A percentile compares a stretch with the other conserved stretches of the same genome.
These are phyloP conservation scores for Galbula dea DNA, from an alignment of 2,113 vertebrate genomes.

Conservation along the genomic window DNA sequence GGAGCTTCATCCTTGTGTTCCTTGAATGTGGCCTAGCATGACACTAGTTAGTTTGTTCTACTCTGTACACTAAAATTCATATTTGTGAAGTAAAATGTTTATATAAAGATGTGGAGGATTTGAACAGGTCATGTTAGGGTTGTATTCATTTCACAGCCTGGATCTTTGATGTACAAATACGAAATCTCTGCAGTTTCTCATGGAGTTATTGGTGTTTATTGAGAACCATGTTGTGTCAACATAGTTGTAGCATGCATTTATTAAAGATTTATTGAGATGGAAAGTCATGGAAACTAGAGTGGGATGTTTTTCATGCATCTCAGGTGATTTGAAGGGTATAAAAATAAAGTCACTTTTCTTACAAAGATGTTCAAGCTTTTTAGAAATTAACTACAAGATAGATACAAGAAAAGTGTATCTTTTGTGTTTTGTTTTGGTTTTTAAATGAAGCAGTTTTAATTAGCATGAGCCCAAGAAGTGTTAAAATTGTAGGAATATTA, in stretches of 20 bases:
- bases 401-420: not conserved
- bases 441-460: not conserved
- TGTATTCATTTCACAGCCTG: not conserved
- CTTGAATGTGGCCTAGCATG: not conserved
- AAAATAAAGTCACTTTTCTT: not conserved
- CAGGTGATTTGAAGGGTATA: not conserved
- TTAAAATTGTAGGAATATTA: not conserved
- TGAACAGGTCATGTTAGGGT: not conserved
- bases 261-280: not conserved
- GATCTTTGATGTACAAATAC: not conserved
- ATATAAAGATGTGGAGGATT: not conserved
- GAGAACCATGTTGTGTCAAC: not conserved
- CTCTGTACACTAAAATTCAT: not conserved
- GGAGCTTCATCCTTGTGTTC: not conserved
- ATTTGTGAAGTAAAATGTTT: not conserved
- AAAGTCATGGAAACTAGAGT: not conserved
- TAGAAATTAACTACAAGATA: not conserved
- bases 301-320: not conserved
- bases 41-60: not conserved
- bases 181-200: not conserved
- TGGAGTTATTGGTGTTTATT: not conserved
- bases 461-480: not conserved
- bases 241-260: not conserved
- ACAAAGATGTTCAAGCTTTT: not conserved
- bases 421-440: not conserved